phyloP scores from a whole-genome alignment of 2,888 invertebrate species.

The Sesamia inferens region DNA sequence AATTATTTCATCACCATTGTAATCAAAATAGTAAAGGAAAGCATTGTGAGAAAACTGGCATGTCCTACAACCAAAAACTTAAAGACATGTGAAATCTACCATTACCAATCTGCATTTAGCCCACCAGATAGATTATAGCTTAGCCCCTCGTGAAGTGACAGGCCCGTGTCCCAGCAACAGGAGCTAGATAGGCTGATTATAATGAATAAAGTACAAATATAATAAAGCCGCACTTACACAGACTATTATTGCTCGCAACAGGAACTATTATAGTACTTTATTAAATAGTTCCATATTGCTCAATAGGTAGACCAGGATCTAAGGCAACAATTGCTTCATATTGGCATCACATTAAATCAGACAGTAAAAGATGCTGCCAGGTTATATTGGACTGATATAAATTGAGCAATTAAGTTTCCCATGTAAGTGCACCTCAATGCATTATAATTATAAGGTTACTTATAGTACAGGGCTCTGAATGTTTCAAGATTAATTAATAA shows the following conservation, averaged over 20 bases:
- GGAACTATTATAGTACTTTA: neutral
- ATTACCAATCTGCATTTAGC: no score
- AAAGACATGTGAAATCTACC: no score
- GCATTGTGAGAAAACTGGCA: no score
- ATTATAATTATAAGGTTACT: constrained; percentile 19
- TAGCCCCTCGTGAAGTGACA: no score
- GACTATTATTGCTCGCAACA: neutral
- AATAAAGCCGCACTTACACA: constrained; percentile 17
- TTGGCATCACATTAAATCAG: neutral
- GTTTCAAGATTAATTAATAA: constrained; percentile 4
- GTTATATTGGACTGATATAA: neutral
- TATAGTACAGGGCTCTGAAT: constrained; percentile 26
- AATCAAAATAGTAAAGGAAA: no score
- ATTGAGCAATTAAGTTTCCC: constrained; percentile 17
- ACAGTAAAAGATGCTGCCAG: constrained; percentile 1
- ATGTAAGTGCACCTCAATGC: constrained; percentile 17
- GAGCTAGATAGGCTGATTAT: no score
- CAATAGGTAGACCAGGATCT: neutral
- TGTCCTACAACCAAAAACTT: no score
- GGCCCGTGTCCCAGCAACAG: no score
- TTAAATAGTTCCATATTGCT: neutral
- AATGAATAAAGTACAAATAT: neutral
- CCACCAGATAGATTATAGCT: no score
- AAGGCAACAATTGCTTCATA: constrained; percentile 6
- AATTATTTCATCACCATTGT: no score